Percentiles rank a stretch among this genome's conserved stretches.
Evolutionary conservation across 2,113 vertebrate species (phyloP).

Genomic region (Bucco capensis): DNA sequence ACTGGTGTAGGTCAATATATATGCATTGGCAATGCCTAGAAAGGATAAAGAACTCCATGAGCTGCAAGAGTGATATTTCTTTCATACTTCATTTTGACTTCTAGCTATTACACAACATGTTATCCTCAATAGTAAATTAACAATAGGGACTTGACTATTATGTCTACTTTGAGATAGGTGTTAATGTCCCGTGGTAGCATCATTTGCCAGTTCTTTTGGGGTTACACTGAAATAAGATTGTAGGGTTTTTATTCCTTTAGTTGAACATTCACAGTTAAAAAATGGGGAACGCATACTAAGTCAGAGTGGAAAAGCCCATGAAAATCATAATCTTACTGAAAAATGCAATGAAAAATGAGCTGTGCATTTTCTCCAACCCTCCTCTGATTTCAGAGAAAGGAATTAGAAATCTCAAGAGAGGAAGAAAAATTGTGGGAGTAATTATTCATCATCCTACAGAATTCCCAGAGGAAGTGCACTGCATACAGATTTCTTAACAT

Average conservation of each 20-base stretch:
- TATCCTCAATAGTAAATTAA: background rate
- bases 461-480: background rate
- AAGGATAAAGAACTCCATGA: background rate
- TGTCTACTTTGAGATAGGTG: background rate
- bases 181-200: background rate
- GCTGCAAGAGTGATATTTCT: background rate
- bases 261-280: background rate
- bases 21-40: background rate
- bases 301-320: background rate
- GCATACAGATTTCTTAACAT: background rate
- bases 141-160: background rate
- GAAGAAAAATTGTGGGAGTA: background rate
- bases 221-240: background rate
- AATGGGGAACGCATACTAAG: background rate
- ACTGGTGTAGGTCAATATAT: background rate
- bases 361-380: background rate
- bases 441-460: constrained; percentile 13
- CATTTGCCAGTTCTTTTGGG: background rate
- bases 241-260: background rate
- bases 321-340: background rate
- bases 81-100: background rate
- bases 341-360: constrained; percentile 8
- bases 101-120: background rate
- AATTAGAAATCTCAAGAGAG: background rate
- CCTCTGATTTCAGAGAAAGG: background rate